A percentile compares a stretch with the other conserved stretches of the same genome.
Conservation (phyloP, 2,113 vertebrate species). For the Tychaedon coryphoeus region DNA sequence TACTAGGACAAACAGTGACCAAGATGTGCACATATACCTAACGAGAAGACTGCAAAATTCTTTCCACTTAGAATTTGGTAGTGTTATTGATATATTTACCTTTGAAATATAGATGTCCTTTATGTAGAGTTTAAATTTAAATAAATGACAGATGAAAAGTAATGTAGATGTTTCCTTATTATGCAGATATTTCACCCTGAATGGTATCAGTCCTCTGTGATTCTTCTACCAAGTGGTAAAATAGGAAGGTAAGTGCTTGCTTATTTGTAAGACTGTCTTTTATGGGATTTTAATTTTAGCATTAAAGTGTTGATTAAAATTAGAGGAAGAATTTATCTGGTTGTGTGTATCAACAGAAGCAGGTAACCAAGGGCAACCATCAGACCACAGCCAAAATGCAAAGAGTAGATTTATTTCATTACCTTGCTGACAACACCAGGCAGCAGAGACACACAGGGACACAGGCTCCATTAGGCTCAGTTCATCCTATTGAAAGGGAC, state of each 20-base stretch:
- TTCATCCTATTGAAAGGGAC: fast-evolving
- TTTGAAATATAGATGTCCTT: not conserved
- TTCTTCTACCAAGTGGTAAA: not conserved
- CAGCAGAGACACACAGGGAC: not conserved
- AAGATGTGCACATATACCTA: not conserved
- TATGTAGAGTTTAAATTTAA: not conserved
- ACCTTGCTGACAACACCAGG: not conserved
- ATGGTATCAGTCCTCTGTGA: not conserved
- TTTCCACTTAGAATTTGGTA: not conserved
- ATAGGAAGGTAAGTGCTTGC: not conserved
- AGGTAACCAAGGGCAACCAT: not conserved
- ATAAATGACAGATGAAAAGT: not conserved
- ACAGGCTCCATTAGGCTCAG: fast-evolving
- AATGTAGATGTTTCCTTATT: not conserved
- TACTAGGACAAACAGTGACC: not conserved
- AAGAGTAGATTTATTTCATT: not conserved
- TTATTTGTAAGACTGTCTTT: not conserved
- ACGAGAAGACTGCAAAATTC: not conserved
- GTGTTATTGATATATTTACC: not conserved
- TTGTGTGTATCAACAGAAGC: not conserved
- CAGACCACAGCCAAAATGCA: fast-evolving
- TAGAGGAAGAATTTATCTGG: not conserved
- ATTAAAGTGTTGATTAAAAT: not conserved
- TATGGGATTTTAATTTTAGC: not conserved
- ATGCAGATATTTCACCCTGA: not conserved